Conservation (phyloP, 2,888 invertebrate species). For the Globia sparganii region DNA sequence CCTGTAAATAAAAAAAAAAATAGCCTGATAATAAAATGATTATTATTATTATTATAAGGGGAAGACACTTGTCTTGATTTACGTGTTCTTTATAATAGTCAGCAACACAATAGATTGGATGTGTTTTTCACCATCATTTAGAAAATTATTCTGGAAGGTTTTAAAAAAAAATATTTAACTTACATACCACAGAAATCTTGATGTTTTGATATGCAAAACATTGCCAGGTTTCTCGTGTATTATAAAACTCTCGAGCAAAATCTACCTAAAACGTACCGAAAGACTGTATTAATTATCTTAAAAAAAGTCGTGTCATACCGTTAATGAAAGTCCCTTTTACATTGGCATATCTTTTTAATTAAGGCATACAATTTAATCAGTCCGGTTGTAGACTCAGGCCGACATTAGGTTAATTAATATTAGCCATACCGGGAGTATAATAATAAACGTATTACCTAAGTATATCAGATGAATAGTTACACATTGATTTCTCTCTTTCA, state of each 20-base stretch:
- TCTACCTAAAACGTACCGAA: background rate
- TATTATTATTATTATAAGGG: too few relatives aligned
- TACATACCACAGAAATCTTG: background rate
- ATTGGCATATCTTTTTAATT: constrained; percentile 49
- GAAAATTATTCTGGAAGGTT: background rate
- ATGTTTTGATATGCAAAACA: background rate
- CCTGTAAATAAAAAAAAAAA: too few relatives aligned
- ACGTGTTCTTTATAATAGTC: too few relatives aligned
- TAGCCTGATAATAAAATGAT: too few relatives aligned
- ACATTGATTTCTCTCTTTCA: too few relatives aligned
- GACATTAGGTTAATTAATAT: constrained; percentile 59
- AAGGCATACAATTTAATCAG: constrained; percentile 56
- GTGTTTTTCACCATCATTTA: background rate
- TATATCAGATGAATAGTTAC: too few relatives aligned
- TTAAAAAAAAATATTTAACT: too few relatives aligned
- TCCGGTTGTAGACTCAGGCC: constrained; percentile 27
- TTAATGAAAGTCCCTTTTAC: constrained; percentile 33
- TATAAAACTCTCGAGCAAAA: background rate
- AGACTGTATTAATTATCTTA: background rate
- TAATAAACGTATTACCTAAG: too few relatives aligned
- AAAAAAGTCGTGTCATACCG: constrained; percentile 28
- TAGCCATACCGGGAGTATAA: too few relatives aligned
- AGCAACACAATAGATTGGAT: background rate
- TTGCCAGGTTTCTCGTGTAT: background rate
- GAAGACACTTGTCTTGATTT: too few relatives aligned